phyloP scores from a whole-genome alignment of 2,113 vertebrate species.

The Sylvia atricapilla region DNA sequence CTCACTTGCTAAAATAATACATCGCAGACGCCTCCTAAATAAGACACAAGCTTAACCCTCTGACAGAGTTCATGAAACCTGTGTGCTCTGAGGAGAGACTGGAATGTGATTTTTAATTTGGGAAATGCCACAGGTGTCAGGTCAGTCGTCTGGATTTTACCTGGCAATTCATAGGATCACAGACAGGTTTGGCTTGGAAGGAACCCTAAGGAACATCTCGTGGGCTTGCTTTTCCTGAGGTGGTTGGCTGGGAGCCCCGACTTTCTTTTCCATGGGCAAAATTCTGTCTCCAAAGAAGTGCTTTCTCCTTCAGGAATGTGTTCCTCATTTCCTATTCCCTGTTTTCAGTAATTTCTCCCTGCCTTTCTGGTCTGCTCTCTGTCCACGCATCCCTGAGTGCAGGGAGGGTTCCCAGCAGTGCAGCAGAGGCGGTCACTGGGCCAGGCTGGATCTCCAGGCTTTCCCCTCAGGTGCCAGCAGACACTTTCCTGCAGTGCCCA shows the following conservation, averaged over 20 bases:
- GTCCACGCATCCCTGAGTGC: neutral
- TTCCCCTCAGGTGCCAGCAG: neutral
- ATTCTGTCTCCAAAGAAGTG: neutral
- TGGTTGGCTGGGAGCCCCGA: neutral
- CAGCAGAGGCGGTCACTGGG: neutral
- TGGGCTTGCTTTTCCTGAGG: neutral
- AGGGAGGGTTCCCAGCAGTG: neutral
- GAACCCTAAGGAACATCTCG: neutral
- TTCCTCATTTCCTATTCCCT: neutral
- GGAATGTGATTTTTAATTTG: neutral
- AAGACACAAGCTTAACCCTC: neutral
- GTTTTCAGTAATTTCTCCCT: neutral
- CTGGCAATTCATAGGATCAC: fast-evolving
- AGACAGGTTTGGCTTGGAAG: neutral
- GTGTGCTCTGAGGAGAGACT: neutral
- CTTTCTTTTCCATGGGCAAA: neutral
- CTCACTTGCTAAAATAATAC: neutral
- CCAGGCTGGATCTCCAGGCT: neutral
- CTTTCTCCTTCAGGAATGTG: neutral
- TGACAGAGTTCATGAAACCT: neutral
- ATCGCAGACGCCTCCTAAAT: neutral
- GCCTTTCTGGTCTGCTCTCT: fast-evolving
- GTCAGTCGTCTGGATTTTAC: neutral
- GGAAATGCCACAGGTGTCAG: neutral
- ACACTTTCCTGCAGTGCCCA: neutral